A percentile compares a stretch with the other conserved stretches of the same genome.
Evolutionary conservation across 1,140 invertebrate species (phyloP).

Genomic region (Pantala flavescens): DNA sequence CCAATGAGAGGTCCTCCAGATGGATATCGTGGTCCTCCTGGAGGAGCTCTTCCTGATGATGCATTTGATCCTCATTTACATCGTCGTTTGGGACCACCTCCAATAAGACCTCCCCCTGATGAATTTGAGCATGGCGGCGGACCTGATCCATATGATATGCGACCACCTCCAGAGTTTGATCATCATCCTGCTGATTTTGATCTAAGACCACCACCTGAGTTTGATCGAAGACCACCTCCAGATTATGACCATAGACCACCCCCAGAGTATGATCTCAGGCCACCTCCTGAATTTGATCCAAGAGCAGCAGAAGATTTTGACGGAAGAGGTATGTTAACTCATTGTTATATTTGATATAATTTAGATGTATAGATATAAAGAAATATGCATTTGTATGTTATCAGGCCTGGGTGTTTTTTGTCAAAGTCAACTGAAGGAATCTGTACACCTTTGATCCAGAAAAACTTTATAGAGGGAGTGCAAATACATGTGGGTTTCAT

Average conservation of each 20-base stretch:
- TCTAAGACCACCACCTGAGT: neutral
- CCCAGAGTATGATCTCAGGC: neutral
- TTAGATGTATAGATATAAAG: no score
- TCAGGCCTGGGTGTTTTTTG: no score
- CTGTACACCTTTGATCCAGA: no score
- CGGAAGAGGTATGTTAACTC: neutral
- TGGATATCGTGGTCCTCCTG: conserved; percentile 25
- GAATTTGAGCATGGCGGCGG: neutral
- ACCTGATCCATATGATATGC: conserved; percentile 13
- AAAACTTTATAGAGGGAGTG: no score
- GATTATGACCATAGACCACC: neutral
- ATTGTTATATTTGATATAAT: no score
- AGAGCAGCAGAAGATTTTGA: conserved; percentile 16
- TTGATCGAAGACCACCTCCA: conserved; percentile 10
- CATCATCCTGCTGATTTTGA: conserved; percentile 14
- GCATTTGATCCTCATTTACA: neutral
- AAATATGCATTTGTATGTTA: no score
- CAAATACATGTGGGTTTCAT: no score
- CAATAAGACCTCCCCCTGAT: conserved; percentile 8
- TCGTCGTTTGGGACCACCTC: neutral
- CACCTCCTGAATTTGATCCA: conserved; percentile 1
- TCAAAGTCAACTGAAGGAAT: no score
- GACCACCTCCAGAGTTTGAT: conserved; percentile 16
- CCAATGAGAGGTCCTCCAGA: conserved; percentile 20
- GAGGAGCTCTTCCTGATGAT: neutral